phyloP scores from a whole-genome alignment of 2,888 invertebrate genomes.

The Cryptus armator region DNA sequence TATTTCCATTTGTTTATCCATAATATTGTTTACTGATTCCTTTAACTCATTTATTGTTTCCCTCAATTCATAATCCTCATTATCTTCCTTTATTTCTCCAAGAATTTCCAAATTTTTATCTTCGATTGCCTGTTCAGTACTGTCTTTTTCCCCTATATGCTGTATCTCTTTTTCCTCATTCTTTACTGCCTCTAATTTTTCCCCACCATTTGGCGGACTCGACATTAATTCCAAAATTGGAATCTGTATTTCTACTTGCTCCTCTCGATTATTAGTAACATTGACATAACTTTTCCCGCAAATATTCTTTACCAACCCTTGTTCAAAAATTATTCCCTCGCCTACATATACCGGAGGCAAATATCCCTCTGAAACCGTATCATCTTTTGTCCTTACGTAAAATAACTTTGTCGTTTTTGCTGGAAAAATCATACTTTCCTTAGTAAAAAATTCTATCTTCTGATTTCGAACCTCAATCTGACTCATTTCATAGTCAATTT shows the following conservation, averaged over 20 bases:
- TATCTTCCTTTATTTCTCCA: neutral
- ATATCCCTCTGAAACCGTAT: slow-evolving; percentile 20
- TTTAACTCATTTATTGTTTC: neutral
- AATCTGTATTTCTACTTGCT: slow-evolving; percentile 3
- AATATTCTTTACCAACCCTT: neutral
- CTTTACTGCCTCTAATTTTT: neutral
- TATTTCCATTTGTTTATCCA: neutral
- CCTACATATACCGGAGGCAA: slow-evolving; percentile 17
- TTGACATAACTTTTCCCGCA: too few species aligned
- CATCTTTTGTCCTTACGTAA: slow-evolving; percentile 15
- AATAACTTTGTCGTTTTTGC: slow-evolving; percentile 1
- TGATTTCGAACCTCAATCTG: neutral
- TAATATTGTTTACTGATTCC: neutral
- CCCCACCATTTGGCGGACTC: neutral
- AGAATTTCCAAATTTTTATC: neutral
- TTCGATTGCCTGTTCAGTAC: too few species aligned
- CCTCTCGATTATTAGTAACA: too few species aligned
- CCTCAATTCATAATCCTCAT: too few species aligned
- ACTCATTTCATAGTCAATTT: slow-evolving; percentile 40
- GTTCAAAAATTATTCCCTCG: slow-evolving; percentile 10
- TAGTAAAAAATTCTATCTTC: slow-evolving; percentile 10
- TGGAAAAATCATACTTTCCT: slow-evolving; percentile 33
- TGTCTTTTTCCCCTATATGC: neutral
- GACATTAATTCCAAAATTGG: neutral
- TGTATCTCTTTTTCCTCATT: neutral